Conservation (phyloP, 2,888 invertebrate genomes). For the Agrenia bidenticulata region DNA sequence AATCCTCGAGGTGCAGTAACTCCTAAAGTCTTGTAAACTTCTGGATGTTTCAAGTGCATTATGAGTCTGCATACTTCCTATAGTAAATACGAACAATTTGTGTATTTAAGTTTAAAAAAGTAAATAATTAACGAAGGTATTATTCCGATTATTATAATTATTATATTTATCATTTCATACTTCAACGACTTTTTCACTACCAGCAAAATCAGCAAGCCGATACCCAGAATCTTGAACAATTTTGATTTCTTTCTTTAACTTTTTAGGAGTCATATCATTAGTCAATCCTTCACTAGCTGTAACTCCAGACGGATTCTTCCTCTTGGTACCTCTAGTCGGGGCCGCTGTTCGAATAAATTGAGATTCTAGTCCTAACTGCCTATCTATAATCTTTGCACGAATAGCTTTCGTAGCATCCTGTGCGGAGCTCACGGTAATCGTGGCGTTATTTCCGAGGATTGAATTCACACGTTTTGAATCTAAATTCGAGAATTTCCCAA, state of each 20-base stretch:
- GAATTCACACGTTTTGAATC: too few species aligned
- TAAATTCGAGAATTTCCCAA: too few species aligned
- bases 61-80: slow-evolving; percentile 59
- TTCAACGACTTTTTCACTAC: slow-evolving; percentile 71
- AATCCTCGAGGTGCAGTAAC: slow-evolving; percentile 86
- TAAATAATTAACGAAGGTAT: background rate
- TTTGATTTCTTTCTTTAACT: slow-evolving; percentile 31
- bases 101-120: background rate
- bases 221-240: slow-evolving; percentile 36
- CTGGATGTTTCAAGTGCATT: slow-evolving; percentile 84
- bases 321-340: slow-evolving; percentile 19
- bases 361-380: too few species aligned
- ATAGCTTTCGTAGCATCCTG: too few species aligned
- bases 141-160: too few species aligned
- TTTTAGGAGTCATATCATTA: slow-evolving; percentile 23
- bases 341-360: too few species aligned
- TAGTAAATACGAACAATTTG: background rate
- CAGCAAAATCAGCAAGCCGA: slow-evolving; percentile 77
- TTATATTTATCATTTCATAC: slow-evolving; percentile 52
- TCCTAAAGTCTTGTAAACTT: slow-evolving; percentile 81
- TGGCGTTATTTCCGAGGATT: background rate
- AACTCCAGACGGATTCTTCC: slow-evolving; percentile 8
- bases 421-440: too few species aligned
- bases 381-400: too few species aligned
- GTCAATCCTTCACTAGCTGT: slow-evolving; percentile 4